Evolutionary conservation across 2,888 invertebrate species (phyloP).

Genomic region (Anoplius nigerrimus): DNA sequence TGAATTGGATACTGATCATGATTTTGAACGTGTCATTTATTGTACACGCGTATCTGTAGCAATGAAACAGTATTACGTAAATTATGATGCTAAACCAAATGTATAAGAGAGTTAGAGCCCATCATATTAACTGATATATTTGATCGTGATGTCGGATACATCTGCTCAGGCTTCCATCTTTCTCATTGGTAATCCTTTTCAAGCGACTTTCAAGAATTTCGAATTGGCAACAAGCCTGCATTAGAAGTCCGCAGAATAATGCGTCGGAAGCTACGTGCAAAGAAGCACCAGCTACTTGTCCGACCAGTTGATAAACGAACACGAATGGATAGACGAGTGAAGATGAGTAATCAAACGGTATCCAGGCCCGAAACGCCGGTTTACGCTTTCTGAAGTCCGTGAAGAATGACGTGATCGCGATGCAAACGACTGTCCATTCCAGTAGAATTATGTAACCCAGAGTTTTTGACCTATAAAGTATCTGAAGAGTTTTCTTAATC

Average conservation of each 20-base stretch:
- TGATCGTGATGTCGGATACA: constrained; percentile 20
- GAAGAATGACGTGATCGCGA: constrained; percentile 13
- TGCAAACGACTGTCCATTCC: constrained; percentile 19
- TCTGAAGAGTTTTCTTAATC: background rate
- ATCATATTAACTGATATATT: constrained; percentile 24
- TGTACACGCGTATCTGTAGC: constrained; percentile 19
- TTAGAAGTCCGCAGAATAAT: constrained; percentile 21
- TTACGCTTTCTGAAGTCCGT: constrained; percentile 10
- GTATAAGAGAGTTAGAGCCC: background rate
- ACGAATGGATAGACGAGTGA: constrained; percentile 13
- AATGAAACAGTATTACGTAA: background rate
- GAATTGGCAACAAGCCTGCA: constrained; percentile 24
- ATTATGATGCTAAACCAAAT: background rate
- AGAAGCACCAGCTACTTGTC: background rate
- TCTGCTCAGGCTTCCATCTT: constrained; percentile 2
- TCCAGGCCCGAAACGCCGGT: constrained; percentile 26
- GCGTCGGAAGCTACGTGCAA: constrained; percentile 32
- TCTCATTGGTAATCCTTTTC: constrained; percentile 7
- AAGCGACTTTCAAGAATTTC: constrained; percentile 25
- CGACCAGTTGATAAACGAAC: constrained; percentile 27
- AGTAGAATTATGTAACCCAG: constrained; percentile 18
- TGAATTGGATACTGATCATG: constrained; percentile 25
- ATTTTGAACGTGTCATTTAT: constrained; percentile 20
- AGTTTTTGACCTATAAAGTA: constrained; percentile 3
- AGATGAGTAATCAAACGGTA: constrained; percentile 19